Percentiles rank a stretch among this genome's conserved stretches.
Conservation (phyloP, 2,888 invertebrate species). For the Diplazon laetatorius region DNA sequence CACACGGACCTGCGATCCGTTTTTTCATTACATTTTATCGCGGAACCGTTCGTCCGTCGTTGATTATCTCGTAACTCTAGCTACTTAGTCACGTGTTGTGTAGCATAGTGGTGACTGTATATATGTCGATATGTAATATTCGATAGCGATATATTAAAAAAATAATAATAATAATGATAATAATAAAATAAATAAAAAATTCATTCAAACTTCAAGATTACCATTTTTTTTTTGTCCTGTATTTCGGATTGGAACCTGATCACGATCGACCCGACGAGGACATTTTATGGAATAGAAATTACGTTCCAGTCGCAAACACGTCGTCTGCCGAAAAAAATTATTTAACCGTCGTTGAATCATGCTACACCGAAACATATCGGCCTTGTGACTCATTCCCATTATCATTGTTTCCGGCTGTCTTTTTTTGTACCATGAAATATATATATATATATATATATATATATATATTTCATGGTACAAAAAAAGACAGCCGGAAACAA, state of each 20-base stretch:
- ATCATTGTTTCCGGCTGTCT: too few relatives aligned
- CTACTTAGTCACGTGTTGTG: slow-evolving; percentile 74
- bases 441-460: too few relatives aligned
- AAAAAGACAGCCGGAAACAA: too few relatives aligned
- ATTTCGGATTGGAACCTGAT: not conserved
- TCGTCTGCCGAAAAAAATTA: not conserved
- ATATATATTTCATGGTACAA: too few relatives aligned
- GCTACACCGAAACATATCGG: not conserved
- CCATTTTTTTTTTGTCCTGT: slow-evolving; percentile 28
- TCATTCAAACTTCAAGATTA: slow-evolving; percentile 62
- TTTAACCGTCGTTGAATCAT: too few relatives aligned
- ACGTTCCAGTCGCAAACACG: not conserved
- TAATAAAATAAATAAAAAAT: slow-evolving; percentile 54
- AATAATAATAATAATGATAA: too few relatives aligned
- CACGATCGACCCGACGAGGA: not conserved
- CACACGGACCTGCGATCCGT: slow-evolving; percentile 13
- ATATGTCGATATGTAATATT: slow-evolving; percentile 82
- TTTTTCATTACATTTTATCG: slow-evolving; percentile 6
- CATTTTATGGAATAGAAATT: not conserved
- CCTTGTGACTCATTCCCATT: not conserved
- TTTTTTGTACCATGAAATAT: too few relatives aligned
- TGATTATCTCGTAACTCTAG: slow-evolving; percentile 59
- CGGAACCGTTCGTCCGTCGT: slow-evolving; percentile 48
- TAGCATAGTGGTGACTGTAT: slow-evolving; percentile 80
- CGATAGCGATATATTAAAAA: slow-evolving; percentile 73